Evolutionary conservation across 2,113 vertebrate genomes (phyloP).

Genomic region (Rhabdornis inornatus): DNA sequence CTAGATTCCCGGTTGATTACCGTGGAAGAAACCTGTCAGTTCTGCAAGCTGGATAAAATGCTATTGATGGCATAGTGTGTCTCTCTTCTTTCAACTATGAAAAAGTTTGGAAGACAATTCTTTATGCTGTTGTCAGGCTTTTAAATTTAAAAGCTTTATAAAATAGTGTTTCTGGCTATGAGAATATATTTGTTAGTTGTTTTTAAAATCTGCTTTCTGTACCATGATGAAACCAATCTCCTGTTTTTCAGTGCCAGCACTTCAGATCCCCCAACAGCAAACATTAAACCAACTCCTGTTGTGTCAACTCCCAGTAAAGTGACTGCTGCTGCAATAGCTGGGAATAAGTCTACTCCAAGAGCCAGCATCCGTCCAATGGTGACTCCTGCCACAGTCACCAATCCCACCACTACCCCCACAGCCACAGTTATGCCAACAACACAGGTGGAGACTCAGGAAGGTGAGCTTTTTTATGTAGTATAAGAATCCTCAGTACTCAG

Average conservation of each 20-base stretch:
- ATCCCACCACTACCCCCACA: conserved; percentile 90
- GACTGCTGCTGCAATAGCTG: conserved; percentile 86
- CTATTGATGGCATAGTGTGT: background rate
- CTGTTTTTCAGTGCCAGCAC: conserved; percentile 82
- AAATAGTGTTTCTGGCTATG: background rate
- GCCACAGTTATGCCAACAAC: conserved; percentile 99
- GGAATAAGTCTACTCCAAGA: conserved; percentile 93
- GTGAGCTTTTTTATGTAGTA: conserved; percentile 53
- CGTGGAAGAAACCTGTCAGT: background rate
- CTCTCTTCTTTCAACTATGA: background rate
- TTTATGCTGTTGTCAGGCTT: background rate
- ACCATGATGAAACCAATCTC: background rate
- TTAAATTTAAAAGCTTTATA: background rate
- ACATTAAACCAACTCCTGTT: conserved; percentile 97
- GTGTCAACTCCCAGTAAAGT: conserved; percentile 91
- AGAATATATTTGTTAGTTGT: background rate
- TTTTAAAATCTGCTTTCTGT: background rate
- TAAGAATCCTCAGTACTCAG: background rate
- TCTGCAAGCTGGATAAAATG: background rate
- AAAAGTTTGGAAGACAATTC: background rate
- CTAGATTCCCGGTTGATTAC: background rate
- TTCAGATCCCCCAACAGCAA: conserved; percentile 95
- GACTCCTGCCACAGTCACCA: conserved; percentile 90
- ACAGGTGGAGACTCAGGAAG: conserved; percentile 94
- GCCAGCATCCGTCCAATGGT: conserved; percentile 98